Evolutionary conservation across 2,888 invertebrate species (phyloP).

Genomic region (Ceraclea dissimilis): DNA sequence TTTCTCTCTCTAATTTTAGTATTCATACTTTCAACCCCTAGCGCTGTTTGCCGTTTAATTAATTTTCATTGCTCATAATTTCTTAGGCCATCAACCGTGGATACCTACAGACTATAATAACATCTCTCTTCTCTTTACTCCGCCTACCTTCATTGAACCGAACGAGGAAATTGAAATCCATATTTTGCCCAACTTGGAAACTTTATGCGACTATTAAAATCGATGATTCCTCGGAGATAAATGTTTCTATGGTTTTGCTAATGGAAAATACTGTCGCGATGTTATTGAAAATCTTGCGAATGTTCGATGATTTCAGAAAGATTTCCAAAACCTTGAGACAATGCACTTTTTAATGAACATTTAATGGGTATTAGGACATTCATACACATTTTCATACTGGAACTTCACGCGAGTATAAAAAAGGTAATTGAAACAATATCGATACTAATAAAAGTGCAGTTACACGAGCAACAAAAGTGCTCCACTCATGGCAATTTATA

Average conservation of each 20-base stretch:
- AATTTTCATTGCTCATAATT: conserved; percentile 2
- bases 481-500: too few species aligned
- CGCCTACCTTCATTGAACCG: background rate
- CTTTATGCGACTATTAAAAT: conserved; percentile 2
- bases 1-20: background rate
- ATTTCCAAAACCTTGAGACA: background rate
- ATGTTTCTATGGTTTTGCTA: background rate
- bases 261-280: background rate
- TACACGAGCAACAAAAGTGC: too few species aligned
- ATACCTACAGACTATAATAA: background rate
- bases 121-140: background rate
- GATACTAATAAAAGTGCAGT: too few species aligned
- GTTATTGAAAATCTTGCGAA: conserved; percentile 1
- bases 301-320: background rate
- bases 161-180: conserved; percentile 2
- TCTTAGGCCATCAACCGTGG: background rate
- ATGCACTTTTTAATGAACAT: too few species aligned
- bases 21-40: background rate
- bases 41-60: background rate
- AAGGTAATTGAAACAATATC: too few species aligned
- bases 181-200: conserved; percentile 2
- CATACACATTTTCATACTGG: too few species aligned
- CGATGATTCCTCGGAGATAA: background rate
- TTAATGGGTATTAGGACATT: too few species aligned
- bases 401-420: too few species aligned